phyloP scores from a whole-genome alignment of 2,888 invertebrate species.

The Eueremaeus valkanovi region DNA sequence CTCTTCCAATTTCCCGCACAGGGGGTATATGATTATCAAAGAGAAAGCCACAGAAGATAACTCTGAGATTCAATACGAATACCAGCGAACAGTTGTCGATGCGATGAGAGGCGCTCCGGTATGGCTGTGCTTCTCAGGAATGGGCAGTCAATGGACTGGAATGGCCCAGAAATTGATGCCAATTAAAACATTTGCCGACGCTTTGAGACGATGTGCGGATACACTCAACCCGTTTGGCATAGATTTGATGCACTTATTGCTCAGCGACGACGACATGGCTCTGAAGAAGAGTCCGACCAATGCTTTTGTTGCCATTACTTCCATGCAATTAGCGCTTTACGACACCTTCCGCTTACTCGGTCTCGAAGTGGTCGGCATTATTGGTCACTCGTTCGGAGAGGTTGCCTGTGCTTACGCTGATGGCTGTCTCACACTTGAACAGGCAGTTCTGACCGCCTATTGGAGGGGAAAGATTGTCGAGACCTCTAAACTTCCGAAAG shows the following conservation, averaged over 20 bases:
- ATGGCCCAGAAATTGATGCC: slow-evolving; percentile 85
- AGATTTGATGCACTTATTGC: slow-evolving; percentile 74
- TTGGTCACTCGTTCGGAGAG: slow-evolving; percentile 96
- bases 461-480: slow-evolving; percentile 79
- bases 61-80: slow-evolving; percentile 34
- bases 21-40: slow-evolving; percentile 43
- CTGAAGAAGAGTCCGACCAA: slow-evolving; percentile 70
- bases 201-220: slow-evolving; percentile 70
- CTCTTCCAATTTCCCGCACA: slow-evolving; percentile 37
- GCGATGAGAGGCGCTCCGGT: slow-evolving; percentile 66
- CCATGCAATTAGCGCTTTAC: slow-evolving; percentile 92
- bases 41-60: slow-evolving; percentile 10
- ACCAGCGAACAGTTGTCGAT: slow-evolving; percentile 50
- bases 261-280: slow-evolving; percentile 69
- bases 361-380: slow-evolving; percentile 83
- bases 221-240: slow-evolving; percentile 72
- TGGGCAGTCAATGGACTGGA: slow-evolving; percentile 97
- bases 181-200: slow-evolving; percentile 73
- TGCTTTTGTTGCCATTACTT: slow-evolving; percentile 86
- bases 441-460: slow-evolving; percentile 88
- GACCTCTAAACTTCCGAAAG: slow-evolving; percentile 59
- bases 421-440: slow-evolving; percentile 87
- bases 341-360: slow-evolving; percentile 72
- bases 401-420: slow-evolving; percentile 95
- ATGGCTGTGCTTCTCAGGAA: slow-evolving; percentile 95